Percentiles rank a stretch among this genome's conserved stretches.
These are phyloP conservation scores for Fulmarus glacialis DNA, from an alignment of 2,113 vertebrate species.

Conservation along the genomic window DNA sequence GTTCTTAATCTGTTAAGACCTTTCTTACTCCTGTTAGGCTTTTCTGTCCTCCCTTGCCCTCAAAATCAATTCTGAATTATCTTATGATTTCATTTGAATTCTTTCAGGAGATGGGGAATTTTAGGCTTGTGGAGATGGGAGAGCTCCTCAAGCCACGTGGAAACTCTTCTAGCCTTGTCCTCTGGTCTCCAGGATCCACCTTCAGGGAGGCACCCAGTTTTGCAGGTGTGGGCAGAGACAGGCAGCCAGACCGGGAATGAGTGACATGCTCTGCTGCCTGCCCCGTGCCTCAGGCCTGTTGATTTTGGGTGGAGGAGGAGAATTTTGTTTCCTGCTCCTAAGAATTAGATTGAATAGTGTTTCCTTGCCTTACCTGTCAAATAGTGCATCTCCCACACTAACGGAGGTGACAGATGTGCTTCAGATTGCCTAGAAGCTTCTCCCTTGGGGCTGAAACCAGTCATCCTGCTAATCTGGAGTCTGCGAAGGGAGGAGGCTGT, in stretches of 20 bases:
- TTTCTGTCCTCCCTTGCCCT: neutral
- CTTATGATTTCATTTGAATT: neutral
- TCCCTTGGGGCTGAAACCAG: neutral
- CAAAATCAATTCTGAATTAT: neutral
- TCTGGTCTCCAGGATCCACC: neutral
- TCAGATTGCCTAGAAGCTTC: neutral
- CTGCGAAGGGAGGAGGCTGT: neutral
- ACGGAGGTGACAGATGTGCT: neutral
- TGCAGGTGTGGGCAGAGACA: neutral
- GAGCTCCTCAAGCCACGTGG: fast-evolving
- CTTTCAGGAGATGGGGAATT: neutral
- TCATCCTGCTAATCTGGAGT: neutral
- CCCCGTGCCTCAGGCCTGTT: fast-evolving
- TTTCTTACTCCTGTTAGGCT: neutral
- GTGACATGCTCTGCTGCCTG: neutral
- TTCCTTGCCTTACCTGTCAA: neutral
- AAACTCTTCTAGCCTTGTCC: neutral
- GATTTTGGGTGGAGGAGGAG: neutral
- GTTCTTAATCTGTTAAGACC: neutral
- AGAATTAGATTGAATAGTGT: fast-evolving
- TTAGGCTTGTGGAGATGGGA: neutral
- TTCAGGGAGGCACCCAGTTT: neutral
- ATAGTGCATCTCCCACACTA: neutral
- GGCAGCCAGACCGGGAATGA: neutral
- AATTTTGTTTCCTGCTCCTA: neutral